A percentile compares a stretch with the other conserved stretches of the same genome.
These are phyloP conservation scores for Athene cunicularia DNA, from an alignment of 2,113 vertebrate genomes.

Conservation along the genomic window DNA sequence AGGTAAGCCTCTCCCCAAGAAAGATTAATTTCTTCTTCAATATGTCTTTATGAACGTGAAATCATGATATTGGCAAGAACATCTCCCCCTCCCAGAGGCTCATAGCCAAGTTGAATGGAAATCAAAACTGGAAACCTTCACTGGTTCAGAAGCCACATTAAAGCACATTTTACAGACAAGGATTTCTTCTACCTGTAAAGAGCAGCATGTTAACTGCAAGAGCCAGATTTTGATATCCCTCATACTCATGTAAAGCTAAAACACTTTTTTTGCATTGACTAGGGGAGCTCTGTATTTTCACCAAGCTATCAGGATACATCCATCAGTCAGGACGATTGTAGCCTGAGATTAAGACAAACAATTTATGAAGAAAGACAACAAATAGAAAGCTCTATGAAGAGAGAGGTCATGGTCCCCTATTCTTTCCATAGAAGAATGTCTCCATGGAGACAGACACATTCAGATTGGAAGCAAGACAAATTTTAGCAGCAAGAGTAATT, in stretches of 20 bases:
- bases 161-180: neutral
- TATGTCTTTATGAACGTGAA: constrained; percentile 33
- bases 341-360: neutral
- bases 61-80: neutral
- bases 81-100: neutral
- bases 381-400: neutral
- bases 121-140: neutral
- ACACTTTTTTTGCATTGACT: neutral
- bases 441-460: constrained; percentile 66
- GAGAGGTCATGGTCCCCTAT: neutral
- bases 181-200: neutral
- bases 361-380: neutral
- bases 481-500: constrained; percentile 59
- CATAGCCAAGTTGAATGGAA: constrained; percentile 11
- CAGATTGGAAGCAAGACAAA: constrained; percentile 54
- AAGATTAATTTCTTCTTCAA: constrained; percentile 23
- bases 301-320: neutral
- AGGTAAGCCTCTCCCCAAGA: neutral
- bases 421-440: constrained; percentile 43
- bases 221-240: neutral
- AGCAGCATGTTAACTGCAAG: neutral
- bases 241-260: neutral
- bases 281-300: neutral
- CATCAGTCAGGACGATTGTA: neutral
- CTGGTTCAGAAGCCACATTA: neutral